A percentile compares a stretch with the other conserved stretches of the same genome.
These are phyloP conservation scores for Aleiodes leptofemur DNA, from an alignment of 2,888 invertebrate species.

Conservation along the genomic window DNA sequence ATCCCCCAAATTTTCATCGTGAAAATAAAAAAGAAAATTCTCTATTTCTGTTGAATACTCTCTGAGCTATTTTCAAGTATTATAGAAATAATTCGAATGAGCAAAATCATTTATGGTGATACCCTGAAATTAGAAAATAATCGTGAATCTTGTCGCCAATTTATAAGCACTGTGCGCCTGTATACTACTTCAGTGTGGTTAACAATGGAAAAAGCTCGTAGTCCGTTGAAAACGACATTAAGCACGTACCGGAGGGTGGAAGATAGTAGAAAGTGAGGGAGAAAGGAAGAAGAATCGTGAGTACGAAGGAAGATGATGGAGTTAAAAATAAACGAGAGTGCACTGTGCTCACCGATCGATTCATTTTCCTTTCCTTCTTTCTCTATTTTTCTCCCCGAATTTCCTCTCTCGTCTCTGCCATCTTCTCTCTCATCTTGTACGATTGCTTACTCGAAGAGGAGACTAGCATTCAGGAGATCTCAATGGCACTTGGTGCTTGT, in stretches of 20 bases:
- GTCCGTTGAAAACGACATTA: slow-evolving; percentile 42
- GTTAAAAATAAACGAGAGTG: slow-evolving; percentile 17
- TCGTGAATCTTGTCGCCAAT: slow-evolving; percentile 3
- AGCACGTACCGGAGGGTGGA: slow-evolving; percentile 38
- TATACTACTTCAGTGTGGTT: slow-evolving; percentile 21
- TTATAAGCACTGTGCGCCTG: background rate
- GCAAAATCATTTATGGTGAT: no score
- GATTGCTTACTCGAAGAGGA: slow-evolving; percentile 32
- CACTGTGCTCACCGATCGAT: slow-evolving; percentile 18
- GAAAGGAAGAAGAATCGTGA: background rate
- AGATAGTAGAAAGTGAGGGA: slow-evolving; percentile 8
- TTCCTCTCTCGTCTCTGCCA: slow-evolving; percentile 21
- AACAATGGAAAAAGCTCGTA: slow-evolving; percentile 33
- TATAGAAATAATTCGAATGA: no score
- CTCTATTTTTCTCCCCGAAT: slow-evolving; percentile 4
- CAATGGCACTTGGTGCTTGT: slow-evolving; percentile 3
- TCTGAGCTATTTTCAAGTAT: no score
- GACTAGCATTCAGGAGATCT: slow-evolving; percentile 29
- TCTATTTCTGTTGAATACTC: no score
- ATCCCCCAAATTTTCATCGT: slow-evolving; percentile 30
- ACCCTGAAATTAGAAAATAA: slow-evolving; percentile 10
- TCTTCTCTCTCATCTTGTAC: slow-evolving; percentile 41
- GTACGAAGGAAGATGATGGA: background rate
- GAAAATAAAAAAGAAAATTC: background rate
- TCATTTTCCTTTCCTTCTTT: slow-evolving; percentile 25